phyloP scores from a whole-genome alignment of 2,113 vertebrate species.

The Camarhynchus parvulus region DNA sequence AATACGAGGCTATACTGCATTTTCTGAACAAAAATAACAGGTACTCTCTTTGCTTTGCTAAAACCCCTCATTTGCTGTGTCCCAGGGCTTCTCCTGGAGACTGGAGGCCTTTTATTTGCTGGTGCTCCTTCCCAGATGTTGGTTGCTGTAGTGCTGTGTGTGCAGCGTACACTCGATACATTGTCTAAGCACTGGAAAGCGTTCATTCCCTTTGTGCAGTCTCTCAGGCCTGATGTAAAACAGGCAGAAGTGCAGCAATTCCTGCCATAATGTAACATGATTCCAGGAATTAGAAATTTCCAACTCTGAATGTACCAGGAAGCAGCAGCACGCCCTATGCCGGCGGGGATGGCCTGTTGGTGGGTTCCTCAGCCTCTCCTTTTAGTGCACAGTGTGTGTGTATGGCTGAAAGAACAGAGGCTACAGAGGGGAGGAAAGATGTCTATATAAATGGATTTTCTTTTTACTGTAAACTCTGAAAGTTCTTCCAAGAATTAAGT shows the following conservation, averaged over 20 bases:
- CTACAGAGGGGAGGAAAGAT: not conserved
- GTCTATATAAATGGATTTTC: not conserved
- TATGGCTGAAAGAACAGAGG: not conserved
- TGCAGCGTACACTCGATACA: not conserved
- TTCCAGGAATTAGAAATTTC: constrained; percentile 65
- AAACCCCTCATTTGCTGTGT: not conserved
- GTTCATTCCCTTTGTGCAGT: not conserved
- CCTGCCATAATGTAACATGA: constrained; percentile 55
- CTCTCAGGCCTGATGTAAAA: constrained; percentile 58
- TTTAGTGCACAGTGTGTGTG: not conserved
- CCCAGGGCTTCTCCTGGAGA: constrained; percentile 1
- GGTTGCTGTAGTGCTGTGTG: not conserved
- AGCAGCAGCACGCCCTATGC: not conserved
- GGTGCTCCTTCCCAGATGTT: constrained; percentile 5
- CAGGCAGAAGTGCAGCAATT: constrained; percentile 62
- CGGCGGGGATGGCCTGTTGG: not conserved
- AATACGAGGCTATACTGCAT: not conserved
- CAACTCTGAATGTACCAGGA: constrained; percentile 42
- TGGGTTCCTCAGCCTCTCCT: not conserved
- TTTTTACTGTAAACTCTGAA: not conserved
- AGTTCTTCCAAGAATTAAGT: not conserved
- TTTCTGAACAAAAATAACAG: not conserved
- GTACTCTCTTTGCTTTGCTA: not conserved
- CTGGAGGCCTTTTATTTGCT: constrained; percentile 37
- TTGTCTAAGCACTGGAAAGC: constrained; percentile 30